Conservation (phyloP, 2,888 invertebrate species). For the Podotricha telesiphe region DNA sequence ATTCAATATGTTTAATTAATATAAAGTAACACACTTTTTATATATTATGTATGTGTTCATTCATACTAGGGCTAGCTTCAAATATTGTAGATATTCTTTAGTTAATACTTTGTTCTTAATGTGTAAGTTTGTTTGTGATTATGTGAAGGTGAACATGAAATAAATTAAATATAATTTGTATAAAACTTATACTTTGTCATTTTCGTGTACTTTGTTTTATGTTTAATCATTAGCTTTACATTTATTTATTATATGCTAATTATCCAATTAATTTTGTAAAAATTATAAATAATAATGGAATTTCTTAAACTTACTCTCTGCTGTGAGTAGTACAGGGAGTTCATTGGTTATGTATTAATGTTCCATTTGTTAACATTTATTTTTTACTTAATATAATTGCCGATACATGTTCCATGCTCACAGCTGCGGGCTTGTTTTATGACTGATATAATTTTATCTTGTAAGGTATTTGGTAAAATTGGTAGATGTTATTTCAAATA, state of each 20-base stretch:
- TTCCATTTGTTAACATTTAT: background rate
- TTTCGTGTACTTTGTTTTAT: background rate
- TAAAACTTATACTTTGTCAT: background rate
- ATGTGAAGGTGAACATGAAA: background rate
- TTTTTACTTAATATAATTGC: background rate
- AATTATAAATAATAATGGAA: background rate
- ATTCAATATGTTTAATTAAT: slow-evolving; percentile 3
- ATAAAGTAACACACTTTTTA: background rate
- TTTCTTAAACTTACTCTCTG: slow-evolving; percentile 5
- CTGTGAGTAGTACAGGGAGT: background rate
- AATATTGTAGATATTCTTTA: background rate
- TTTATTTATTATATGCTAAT: slow-evolving; percentile 9
- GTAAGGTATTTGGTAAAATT: slow-evolving; percentile 9
- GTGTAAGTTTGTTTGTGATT: background rate
- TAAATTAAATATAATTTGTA: background rate
- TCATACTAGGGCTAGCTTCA: slow-evolving; percentile 2
- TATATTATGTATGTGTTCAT: background rate
- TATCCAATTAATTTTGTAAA: slow-evolving; percentile 11
- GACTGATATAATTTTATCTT: slow-evolving; percentile 8
- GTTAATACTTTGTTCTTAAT: background rate
- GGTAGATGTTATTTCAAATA: slow-evolving; percentile 1
- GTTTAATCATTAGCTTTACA: background rate
- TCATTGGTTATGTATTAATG: background rate
- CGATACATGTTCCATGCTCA: background rate
- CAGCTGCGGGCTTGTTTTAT: slow-evolving; percentile 6